These are phyloP conservation scores for Ectropis grisescens DNA, from an alignment of 1,140 invertebrate species.

Conservation along the genomic window DNA sequence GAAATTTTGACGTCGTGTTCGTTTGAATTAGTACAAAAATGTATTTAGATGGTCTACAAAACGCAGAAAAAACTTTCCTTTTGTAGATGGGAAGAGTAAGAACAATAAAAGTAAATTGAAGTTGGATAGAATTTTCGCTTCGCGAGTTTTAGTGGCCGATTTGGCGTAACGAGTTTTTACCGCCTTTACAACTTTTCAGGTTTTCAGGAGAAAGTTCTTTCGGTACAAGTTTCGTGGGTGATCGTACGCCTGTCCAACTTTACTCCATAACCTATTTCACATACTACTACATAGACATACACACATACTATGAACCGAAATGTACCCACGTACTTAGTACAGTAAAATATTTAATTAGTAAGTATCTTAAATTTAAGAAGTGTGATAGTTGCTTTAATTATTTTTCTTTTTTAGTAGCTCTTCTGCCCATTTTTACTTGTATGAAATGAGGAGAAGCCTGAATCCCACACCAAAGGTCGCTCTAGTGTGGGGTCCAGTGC, in stretches of 20 bases:
- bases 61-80: slow-evolving; percentile 36
- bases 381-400: too few species aligned
- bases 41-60: slow-evolving; percentile 44
- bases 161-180: slow-evolving; percentile 65
- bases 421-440: neutral
- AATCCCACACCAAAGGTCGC: too few species aligned
- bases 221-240: slow-evolving; percentile 15
- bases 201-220: slow-evolving; percentile 31
- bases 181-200: slow-evolving; percentile 56
- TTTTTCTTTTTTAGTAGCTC: neutral
- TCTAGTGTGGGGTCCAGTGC: too few species aligned
- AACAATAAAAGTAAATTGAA: slow-evolving; percentile 69
- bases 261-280: neutral
- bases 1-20: slow-evolving; percentile 35
- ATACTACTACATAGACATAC: neutral
- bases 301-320: too few species aligned
- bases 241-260: slow-evolving; percentile 12
- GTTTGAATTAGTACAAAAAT: slow-evolving; percentile 44
- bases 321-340: too few species aligned
- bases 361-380: neutral
- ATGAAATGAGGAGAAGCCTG: too few species aligned
- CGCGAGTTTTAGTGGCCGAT: slow-evolving; percentile 64
- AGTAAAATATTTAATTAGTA: neutral
- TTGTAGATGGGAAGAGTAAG: slow-evolving; percentile 46
- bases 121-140: slow-evolving; percentile 67